Percentiles rank a stretch among this genome's conserved stretches.
Evolutionary conservation across 1,140 invertebrate species (phyloP).

Genomic region (Euborellia annulipes): DNA sequence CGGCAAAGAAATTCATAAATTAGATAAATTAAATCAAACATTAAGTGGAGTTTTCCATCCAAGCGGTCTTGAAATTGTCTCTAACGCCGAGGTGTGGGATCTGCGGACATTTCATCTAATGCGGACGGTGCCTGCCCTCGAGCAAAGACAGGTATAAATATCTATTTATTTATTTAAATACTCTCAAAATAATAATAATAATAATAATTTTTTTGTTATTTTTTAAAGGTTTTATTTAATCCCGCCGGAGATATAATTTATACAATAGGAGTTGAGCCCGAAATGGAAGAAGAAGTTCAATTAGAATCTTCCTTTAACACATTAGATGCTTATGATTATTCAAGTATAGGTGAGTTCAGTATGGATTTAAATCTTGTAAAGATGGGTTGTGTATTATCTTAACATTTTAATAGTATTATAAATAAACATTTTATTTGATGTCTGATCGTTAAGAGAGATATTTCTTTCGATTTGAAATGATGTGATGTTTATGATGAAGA

Average conservation of each 20-base stretch:
- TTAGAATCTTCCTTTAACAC: conserved; percentile 86
- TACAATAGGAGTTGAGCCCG: conserved; percentile 33
- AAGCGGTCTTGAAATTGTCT: conserved; percentile 77
- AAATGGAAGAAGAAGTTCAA: conserved; percentile 43
- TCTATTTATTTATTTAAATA: too few relatives aligned
- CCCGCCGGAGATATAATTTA: conserved; percentile 48
- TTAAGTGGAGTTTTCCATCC: conserved; percentile 95
- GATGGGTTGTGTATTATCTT: too few relatives aligned
- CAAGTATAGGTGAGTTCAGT: conserved; percentile 56
- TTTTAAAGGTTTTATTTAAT: conserved; percentile 38
- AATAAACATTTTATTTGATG: conserved; percentile 1
- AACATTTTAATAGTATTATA: too few relatives aligned
- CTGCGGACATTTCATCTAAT: conserved; percentile 85
- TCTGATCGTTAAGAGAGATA: too few relatives aligned
- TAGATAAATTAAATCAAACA: conserved; percentile 92
- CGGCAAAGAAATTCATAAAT: conserved; percentile 83
- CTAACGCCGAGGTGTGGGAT: conserved; percentile 92
- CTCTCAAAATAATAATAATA: too few relatives aligned
- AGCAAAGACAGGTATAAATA: conserved; percentile 78
- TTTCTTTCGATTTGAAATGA: too few relatives aligned
- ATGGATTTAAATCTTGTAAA: background rate
- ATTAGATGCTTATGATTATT: conserved; percentile 85
- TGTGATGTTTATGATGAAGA: too few relatives aligned
- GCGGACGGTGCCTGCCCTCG: conserved; percentile 79
- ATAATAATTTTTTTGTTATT: too few relatives aligned